phyloP scores from a whole-genome alignment of 2,113 vertebrate genomes.

The Daboia siamensis region DNA sequence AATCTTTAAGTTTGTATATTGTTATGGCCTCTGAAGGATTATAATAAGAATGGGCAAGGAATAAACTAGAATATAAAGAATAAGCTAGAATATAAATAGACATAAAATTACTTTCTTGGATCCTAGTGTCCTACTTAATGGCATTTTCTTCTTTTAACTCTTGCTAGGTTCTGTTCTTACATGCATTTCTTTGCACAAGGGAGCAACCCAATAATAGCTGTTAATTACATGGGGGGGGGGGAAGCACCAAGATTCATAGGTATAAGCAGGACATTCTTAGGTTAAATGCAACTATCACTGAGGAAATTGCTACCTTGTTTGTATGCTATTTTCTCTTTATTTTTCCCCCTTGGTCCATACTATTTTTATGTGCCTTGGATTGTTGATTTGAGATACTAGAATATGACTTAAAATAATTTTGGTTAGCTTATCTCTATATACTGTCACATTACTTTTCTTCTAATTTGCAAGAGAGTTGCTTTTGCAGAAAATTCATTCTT shows the following conservation, averaged over 20 bases:
- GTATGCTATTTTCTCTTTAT: background rate
- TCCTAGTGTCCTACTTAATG: background rate
- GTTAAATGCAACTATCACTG: background rate
- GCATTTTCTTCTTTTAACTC: background rate
- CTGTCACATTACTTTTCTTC: accelerated
- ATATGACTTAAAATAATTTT: background rate
- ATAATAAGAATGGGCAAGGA: background rate
- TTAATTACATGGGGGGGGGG: background rate
- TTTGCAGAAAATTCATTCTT: background rate
- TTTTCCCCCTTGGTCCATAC: accelerated
- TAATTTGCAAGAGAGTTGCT: accelerated
- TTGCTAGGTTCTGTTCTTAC: accelerated
- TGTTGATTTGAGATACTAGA: background rate
- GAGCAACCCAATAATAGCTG: background rate
- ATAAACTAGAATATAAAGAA: background rate
- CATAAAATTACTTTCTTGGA: background rate
- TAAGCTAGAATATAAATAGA: background rate
- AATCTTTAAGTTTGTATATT: background rate
- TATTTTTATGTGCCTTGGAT: constrained; percentile 41
- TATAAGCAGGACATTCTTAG: background rate
- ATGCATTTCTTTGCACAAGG: accelerated
- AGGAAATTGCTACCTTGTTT: background rate
- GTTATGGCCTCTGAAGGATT: background rate
- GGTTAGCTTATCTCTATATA: background rate
- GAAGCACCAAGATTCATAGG: background rate